Evolutionary conservation across 2,888 invertebrate species (phyloP).

Genomic region (Gari tellinella): DNA sequence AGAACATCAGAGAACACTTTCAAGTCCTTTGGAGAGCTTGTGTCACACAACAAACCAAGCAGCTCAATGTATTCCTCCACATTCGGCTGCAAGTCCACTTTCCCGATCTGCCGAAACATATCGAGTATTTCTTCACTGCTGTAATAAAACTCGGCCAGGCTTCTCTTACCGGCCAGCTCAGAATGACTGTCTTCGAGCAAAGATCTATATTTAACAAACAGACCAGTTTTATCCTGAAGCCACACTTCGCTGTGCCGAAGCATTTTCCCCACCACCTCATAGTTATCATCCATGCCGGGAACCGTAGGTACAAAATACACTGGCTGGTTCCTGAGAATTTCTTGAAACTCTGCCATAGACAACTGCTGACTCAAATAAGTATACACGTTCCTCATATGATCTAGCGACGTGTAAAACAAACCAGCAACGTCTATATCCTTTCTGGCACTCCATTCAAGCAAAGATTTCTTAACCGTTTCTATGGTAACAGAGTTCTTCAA

Average conservation of each 20-base stretch:
- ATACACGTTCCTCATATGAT: conserved; percentile 78
- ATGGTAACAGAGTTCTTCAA: conserved; percentile 66
- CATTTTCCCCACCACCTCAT: conserved; percentile 68
- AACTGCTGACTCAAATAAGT: conserved; percentile 71
- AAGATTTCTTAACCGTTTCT: conserved; percentile 65
- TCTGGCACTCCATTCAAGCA: conserved; percentile 74
- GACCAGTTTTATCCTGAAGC: conserved; percentile 77
- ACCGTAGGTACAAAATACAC: conserved; percentile 75
- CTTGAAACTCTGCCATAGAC: conserved; percentile 68
- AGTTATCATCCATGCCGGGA: not conserved
- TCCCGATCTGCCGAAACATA: conserved; percentile 60
- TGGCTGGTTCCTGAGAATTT: conserved; percentile 73
- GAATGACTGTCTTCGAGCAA: conserved; percentile 69
- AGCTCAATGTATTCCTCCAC: conserved; percentile 74
- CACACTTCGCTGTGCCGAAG: conserved; percentile 75
- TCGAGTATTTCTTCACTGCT: conserved; percentile 38
- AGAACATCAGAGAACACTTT: conserved; percentile 62
- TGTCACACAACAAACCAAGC: conserved; percentile 64
- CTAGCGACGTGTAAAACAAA: conserved; percentile 71
- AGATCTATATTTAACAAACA: conserved; percentile 71
- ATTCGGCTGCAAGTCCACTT: conserved; percentile 66
- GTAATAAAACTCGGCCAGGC: conserved; percentile 47
- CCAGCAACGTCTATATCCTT: conserved; percentile 54
- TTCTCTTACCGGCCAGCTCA: conserved; percentile 65
- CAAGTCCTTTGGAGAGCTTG: conserved; percentile 56